phyloP scores from a whole-genome alignment of 1,140 invertebrate genomes.

The Liolophura sinensis region DNA sequence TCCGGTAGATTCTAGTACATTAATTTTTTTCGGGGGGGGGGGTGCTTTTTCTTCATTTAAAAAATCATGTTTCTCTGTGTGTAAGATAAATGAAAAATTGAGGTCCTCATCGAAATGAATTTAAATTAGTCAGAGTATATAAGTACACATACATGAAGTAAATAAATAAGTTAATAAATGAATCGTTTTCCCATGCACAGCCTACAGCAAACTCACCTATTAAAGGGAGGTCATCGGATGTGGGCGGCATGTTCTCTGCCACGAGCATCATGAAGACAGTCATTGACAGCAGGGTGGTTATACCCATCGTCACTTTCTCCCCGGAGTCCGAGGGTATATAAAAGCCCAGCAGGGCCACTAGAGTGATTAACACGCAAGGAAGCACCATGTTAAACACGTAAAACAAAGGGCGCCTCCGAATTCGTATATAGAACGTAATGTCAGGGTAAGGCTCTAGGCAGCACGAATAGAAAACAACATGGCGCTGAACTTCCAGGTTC shows the following conservation, averaged over 20 bases:
- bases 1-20: too few species aligned
- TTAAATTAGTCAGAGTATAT: too few species aligned
- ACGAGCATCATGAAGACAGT: conserved; percentile 59
- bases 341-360: conserved; percentile 77
- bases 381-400: conserved; percentile 83
- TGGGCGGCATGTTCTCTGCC: conserved; percentile 56
- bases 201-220: conserved; percentile 37
- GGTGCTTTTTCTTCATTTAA: too few species aligned
- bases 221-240: conserved; percentile 51
- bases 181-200: too few species aligned
- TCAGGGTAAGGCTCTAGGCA: conserved; percentile 61
- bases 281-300: conserved; percentile 55
- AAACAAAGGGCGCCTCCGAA: conserved; percentile 80
- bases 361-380: conserved; percentile 86
- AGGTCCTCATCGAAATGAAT: too few species aligned
- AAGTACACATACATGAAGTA: too few species aligned
- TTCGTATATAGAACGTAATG: conserved; percentile 58
- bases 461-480: conserved; percentile 74
- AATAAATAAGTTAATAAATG: too few species aligned
- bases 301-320: conserved; percentile 58
- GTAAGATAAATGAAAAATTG: too few species aligned
- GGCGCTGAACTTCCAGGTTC: conserved; percentile 56
- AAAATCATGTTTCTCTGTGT: too few species aligned
- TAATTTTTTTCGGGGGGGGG: too few species aligned
- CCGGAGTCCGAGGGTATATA: conserved; percentile 85